Percentiles rank a stretch among this genome's conserved stretches.
Evolutionary conservation across 2,113 vertebrate genomes (phyloP).

Genomic region (Microtus montanus): DNA sequence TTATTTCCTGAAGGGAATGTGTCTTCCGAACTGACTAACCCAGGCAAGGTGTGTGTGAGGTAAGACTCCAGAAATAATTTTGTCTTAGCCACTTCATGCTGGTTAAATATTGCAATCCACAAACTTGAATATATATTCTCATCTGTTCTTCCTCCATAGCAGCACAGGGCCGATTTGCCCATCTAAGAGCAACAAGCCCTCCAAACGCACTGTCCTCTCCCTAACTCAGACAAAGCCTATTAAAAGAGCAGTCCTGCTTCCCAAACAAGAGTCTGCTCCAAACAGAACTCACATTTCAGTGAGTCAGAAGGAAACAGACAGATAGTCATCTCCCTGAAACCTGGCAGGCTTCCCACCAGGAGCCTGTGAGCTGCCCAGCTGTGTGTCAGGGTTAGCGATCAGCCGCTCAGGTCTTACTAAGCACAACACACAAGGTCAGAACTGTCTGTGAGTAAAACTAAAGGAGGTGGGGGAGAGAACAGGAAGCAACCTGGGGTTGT

Average conservation of each 20-base stretch:
- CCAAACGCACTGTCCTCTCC: not conserved
- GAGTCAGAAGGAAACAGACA: slow-evolving; percentile 75
- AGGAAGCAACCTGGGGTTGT: slow-evolving; percentile 18
- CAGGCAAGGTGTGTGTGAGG: not conserved
- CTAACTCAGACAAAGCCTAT: slow-evolving; percentile 44
- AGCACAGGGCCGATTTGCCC: not conserved
- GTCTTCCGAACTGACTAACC: not conserved
- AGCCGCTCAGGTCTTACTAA: slow-evolving; percentile 52
- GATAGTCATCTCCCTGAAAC: slow-evolving; percentile 66
- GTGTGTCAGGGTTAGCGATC: slow-evolving; percentile 19
- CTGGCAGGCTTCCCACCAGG: slow-evolving; percentile 59
- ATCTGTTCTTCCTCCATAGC: not conserved
- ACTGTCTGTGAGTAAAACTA: not conserved
- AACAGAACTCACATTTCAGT: slow-evolving; percentile 67
- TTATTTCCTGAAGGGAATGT: not conserved
- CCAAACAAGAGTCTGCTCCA: slow-evolving; percentile 47
- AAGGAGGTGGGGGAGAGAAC: slow-evolving; percentile 15
- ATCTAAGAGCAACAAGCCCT: slow-evolving; percentile 21
- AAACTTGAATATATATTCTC: too few relatives aligned
- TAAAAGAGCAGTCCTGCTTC: slow-evolving; percentile 31
- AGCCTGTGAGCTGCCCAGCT: not conserved
- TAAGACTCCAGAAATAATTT: not conserved
- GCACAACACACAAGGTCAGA: not conserved
- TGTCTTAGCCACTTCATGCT: not conserved
- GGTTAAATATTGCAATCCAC: not conserved